phyloP scores from a whole-genome alignment of 2,797 vertebrate genomes.

The Xenentodon cancila region DNA sequence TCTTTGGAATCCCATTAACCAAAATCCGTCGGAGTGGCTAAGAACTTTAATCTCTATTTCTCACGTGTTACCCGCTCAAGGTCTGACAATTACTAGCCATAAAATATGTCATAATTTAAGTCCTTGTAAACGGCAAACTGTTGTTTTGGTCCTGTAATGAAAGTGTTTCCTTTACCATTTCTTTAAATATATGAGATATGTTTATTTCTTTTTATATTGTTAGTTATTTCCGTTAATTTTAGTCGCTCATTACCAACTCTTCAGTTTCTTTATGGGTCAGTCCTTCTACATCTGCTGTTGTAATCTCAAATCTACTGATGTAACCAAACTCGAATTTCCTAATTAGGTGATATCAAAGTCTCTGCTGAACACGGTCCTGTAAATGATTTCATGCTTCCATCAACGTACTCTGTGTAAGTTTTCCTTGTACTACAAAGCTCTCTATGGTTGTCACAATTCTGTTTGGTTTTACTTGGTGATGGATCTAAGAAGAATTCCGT shows the following conservation, averaged over 20 bases:
- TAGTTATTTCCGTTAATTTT: too few species aligned
- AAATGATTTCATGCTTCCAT: conserved; percentile 35
- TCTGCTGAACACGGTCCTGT: conserved; percentile 4
- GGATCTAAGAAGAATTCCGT: conserved; percentile 58
- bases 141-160: too few species aligned
- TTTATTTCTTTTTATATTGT: too few species aligned
- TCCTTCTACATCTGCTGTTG: not conserved
- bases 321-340: conserved; percentile 28
- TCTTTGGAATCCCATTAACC: not conserved
- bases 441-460: conserved; percentile 46
- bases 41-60: not conserved
- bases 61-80: not conserved
- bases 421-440: conserved; percentile 53
- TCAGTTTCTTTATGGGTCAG: too few species aligned
- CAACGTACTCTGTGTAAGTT: conserved; percentile 47
- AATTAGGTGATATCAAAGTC: conserved; percentile 52
- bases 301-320: too few species aligned
- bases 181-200: too few species aligned
- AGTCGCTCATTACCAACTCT: too few species aligned
- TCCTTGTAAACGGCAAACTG: too few species aligned
- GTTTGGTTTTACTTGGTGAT: conserved; percentile 58
- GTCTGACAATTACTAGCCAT: not conserved
- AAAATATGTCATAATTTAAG: too few species aligned
- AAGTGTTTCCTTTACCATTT: too few species aligned
- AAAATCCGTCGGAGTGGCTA: conserved; percentile 2